phyloP scores from a whole-genome alignment of 1,140 invertebrate species.

The Leucophenga varia region DNA sequence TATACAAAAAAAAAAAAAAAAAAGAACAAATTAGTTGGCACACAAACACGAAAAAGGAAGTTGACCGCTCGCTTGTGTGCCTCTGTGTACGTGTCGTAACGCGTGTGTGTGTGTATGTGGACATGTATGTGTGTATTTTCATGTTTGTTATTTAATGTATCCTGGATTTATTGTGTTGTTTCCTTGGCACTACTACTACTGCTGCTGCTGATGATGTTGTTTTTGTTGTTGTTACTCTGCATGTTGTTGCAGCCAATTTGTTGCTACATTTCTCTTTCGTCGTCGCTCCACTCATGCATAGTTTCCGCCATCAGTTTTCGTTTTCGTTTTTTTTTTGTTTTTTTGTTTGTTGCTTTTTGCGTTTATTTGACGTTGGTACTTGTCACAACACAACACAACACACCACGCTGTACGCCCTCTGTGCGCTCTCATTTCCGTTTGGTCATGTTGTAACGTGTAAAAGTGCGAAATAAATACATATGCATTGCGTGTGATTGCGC shows the following conservation, averaged over 20 bases:
- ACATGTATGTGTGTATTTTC: slow-evolving; percentile 6
- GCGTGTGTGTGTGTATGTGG: slow-evolving; percentile 4
- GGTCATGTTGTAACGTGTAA: slow-evolving; percentile 50
- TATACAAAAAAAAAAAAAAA: slow-evolving; percentile 3
- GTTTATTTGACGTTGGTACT: no score
- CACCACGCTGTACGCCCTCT: slow-evolving; percentile 29
- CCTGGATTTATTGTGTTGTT: slow-evolving; percentile 51
- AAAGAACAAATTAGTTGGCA: slow-evolving; percentile 34
- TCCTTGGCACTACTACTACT: no score
- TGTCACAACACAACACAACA: no score
- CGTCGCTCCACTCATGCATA: slow-evolving; percentile 22
- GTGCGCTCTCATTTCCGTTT: slow-evolving; percentile 34
- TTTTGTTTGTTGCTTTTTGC: slow-evolving; percentile 12
- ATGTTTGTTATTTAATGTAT: slow-evolving; percentile 49
- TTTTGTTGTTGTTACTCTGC: not conserved
- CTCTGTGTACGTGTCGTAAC: slow-evolving; percentile 23
- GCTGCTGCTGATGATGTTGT: slow-evolving; percentile 20
- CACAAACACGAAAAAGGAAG: slow-evolving; percentile 41
- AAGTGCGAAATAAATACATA: slow-evolving; percentile 26
- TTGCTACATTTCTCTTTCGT: not conserved
- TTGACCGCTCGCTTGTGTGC: slow-evolving; percentile 34
- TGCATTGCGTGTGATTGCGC: slow-evolving; percentile 22
- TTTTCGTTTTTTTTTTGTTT: slow-evolving; percentile 14
- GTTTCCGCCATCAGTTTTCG: not conserved
- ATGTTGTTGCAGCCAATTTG: no score